phyloP scores from a whole-genome alignment of 2,888 invertebrate genomes.

The Drosophila suboccidentalis region DNA sequence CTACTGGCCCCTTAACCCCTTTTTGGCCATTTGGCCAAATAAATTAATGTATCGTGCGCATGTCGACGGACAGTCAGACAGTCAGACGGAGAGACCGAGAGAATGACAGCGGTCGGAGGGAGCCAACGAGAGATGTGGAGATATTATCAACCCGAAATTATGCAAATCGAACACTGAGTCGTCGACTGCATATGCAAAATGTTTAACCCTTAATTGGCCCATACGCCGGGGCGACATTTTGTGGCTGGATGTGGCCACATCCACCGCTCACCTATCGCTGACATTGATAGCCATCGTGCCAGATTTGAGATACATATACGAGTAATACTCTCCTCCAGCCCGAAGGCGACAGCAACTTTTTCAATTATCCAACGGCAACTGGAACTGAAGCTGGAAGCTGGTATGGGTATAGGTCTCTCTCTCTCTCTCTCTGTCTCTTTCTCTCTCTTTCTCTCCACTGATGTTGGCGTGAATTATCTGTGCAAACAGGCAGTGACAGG shows the following conservation, averaged over 20 bases:
- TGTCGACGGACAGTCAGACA: conserved; percentile 38
- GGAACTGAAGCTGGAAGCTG: conserved; percentile 22
- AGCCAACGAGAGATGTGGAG: conserved; percentile 25
- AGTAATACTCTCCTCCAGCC: conserved; percentile 1
- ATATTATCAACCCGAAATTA: conserved; percentile 68
- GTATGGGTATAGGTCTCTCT: not conserved
- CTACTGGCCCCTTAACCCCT: conserved; percentile 1
- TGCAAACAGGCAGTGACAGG: conserved; percentile 79
- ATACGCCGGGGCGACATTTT: conserved; percentile 59
- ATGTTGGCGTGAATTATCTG: conserved; percentile 81
- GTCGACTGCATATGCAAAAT: conserved; percentile 66
- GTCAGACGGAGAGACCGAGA: no score
- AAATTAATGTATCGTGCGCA: conserved; percentile 76
- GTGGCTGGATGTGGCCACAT: conserved; percentile 39
- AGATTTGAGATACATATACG: conserved; percentile 52
- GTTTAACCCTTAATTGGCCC: conserved; percentile 84
- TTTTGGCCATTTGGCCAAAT: conserved; percentile 59
- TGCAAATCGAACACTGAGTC: conserved; percentile 71
- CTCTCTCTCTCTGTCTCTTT: conserved; percentile 4
- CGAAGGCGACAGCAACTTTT: conserved; percentile 57
- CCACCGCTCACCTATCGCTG: conserved; percentile 69
- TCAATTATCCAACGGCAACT: conserved; percentile 67
- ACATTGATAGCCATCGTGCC: conserved; percentile 76
- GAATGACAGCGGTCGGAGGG: not conserved
- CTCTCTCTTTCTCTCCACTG: conserved; percentile 23